These are phyloP conservation scores for Rhadina sibilatrix DNA, from an alignment of 2,113 vertebrate species.

Conservation along the genomic window DNA sequence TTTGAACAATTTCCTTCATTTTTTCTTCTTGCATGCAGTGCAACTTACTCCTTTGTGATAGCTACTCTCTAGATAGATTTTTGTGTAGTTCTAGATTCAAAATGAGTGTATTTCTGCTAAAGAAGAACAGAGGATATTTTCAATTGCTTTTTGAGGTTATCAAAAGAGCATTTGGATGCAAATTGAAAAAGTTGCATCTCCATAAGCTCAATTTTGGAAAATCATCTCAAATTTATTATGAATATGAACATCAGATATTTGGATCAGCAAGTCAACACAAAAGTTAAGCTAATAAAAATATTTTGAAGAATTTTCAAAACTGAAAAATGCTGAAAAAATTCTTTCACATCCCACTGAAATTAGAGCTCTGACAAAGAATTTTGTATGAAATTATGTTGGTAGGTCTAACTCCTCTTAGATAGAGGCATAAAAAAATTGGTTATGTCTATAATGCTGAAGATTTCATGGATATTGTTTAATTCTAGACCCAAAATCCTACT, in stretches of 20 bases:
- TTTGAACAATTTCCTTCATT: background rate
- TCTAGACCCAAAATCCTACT: background rate
- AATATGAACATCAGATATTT: background rate
- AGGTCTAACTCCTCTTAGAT: background rate
- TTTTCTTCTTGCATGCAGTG: background rate
- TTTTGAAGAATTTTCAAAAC: background rate
- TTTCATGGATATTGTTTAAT: background rate
- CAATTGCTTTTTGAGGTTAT: background rate
- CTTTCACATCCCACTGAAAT: accelerated
- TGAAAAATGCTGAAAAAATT: background rate
- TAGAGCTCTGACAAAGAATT: background rate
- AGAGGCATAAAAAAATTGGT: background rate
- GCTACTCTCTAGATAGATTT: background rate
- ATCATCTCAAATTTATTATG: background rate
- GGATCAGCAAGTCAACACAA: background rate
- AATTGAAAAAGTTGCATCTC: background rate
- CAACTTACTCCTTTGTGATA: background rate
- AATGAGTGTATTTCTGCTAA: background rate
- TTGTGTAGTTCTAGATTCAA: background rate
- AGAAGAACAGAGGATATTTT: background rate
- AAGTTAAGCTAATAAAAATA: background rate
- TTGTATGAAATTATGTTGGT: background rate
- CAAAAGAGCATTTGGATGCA: background rate
- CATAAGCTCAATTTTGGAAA: background rate
- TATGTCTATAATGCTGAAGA: background rate